These are phyloP conservation scores for Aix galericulata DNA, from an alignment of 2,113 vertebrate species.

Conservation along the genomic window DNA sequence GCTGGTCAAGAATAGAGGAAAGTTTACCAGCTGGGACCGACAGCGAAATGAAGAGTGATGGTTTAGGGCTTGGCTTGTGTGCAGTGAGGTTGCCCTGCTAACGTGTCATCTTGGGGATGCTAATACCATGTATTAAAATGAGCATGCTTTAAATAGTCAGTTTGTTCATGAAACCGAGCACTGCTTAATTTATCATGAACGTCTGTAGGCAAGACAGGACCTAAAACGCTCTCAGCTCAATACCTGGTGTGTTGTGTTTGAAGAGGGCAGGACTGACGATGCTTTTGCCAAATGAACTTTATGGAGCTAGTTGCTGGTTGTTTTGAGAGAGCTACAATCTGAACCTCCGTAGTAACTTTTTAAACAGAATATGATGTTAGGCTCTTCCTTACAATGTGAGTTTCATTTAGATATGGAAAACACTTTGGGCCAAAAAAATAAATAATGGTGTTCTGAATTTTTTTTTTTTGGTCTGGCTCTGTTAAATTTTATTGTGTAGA, in stretches of 20 bases:
- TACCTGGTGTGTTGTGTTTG: background rate
- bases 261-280: background rate
- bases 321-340: background rate
- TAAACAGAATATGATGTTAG: background rate
- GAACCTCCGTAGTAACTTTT: background rate
- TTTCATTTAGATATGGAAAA: background rate
- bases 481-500: background rate
- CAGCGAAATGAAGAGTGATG: background rate
- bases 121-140: rapidly evolving
- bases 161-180: background rate
- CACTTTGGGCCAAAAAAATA: background rate
- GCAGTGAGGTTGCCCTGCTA: background rate
- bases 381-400: background rate
- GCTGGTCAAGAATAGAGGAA: background rate
- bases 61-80: rapidly evolving
- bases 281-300: background rate
- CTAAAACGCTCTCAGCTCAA: background rate
- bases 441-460: background rate
- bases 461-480: background rate
- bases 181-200: background rate
- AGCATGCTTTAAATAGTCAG: background rate
- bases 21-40: background rate
- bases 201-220: background rate
- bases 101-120: background rate
- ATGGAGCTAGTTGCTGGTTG: constrained; percentile 6